Percentiles rank a stretch among this genome's conserved stretches.
phyloP scores from a whole-genome alignment of 2,113 vertebrate species.

The Paracyprichromis sp. region DNA sequence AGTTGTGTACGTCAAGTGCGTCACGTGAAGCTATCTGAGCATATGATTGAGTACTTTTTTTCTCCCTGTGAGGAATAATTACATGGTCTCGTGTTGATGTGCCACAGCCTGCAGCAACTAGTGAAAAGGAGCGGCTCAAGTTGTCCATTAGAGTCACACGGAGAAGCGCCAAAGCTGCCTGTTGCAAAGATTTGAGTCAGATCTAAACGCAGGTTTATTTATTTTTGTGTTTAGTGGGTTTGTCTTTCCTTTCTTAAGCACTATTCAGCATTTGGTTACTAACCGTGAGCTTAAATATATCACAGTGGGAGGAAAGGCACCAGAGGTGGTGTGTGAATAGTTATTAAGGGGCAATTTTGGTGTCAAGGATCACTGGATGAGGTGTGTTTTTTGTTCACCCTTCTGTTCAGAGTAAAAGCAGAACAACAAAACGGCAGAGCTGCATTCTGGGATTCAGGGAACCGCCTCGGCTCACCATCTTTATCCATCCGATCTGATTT shows the following conservation, averaged over 20 bases:
- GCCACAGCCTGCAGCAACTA: neutral
- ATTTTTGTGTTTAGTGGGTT: neutral
- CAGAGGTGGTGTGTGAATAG: neutral
- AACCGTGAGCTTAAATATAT: neutral
- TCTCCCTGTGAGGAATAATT: conserved; percentile 37
- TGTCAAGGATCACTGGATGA: conserved; percentile 14
- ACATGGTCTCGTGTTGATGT: conserved; percentile 5
- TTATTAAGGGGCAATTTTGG: neutral
- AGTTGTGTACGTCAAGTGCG: neutral
- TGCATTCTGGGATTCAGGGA: neutral
- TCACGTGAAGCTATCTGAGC: conserved; percentile 25
- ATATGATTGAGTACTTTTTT: conserved; percentile 28
- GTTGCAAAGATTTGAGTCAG: conserved; percentile 18
- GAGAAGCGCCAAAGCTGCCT: neutral
- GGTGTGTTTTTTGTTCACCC: neutral
- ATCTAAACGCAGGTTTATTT: conserved; percentile 16
- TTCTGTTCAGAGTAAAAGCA: neutral
- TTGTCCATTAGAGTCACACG: conserved; percentile 1
- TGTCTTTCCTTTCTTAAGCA: neutral
- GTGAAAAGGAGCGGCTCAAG: conserved; percentile 9
- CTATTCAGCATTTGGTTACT: neutral
- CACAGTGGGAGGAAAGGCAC: neutral
- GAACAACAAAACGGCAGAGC: neutral
- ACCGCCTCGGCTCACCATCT: neutral
- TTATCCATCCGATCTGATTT: neutral